Evolutionary conservation across 2,797 vertebrate species (phyloP).

Genomic region (Glossophaga mutica): DNA sequence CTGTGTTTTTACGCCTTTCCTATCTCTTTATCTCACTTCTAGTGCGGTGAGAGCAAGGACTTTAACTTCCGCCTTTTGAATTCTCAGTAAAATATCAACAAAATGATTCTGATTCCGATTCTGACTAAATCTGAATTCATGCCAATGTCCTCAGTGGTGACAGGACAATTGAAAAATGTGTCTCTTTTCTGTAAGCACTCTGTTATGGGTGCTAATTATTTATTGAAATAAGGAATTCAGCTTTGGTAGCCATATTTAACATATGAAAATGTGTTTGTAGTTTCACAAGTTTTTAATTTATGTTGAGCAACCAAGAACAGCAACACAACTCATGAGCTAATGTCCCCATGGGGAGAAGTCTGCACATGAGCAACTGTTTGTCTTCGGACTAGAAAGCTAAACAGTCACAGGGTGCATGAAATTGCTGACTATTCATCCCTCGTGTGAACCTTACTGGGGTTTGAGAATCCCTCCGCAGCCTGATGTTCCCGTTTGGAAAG

Average conservation of each 20-base stretch:
- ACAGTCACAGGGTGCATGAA: not conserved
- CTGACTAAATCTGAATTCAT: not conserved
- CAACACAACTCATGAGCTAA: not conserved
- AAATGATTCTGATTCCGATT: not conserved
- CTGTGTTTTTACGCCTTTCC: not conserved
- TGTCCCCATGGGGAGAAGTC: not conserved
- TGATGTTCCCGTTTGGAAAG: not conserved
- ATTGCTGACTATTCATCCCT: not conserved
- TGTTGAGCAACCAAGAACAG: not conserved
- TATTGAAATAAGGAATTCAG: constrained; percentile 50
- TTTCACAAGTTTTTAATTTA: constrained; percentile 51
- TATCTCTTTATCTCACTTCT: not conserved
- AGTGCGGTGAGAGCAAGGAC: not conserved
- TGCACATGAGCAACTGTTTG: not conserved
- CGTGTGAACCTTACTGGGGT: not conserved
- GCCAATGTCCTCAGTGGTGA: not conserved
- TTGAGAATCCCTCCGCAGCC: not conserved
- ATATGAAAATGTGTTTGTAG: constrained; percentile 31
- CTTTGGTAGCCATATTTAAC: not conserved
- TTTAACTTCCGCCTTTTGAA: not conserved
- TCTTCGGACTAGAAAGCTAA: not conserved
- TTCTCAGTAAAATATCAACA: not conserved
- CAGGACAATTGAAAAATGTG: not conserved
- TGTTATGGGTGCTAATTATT: not conserved
- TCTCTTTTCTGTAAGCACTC: constrained; percentile 22